Evolutionary conservation across 2,113 vertebrate species (phyloP).

Genomic region (Saguinus imperator): DNA sequence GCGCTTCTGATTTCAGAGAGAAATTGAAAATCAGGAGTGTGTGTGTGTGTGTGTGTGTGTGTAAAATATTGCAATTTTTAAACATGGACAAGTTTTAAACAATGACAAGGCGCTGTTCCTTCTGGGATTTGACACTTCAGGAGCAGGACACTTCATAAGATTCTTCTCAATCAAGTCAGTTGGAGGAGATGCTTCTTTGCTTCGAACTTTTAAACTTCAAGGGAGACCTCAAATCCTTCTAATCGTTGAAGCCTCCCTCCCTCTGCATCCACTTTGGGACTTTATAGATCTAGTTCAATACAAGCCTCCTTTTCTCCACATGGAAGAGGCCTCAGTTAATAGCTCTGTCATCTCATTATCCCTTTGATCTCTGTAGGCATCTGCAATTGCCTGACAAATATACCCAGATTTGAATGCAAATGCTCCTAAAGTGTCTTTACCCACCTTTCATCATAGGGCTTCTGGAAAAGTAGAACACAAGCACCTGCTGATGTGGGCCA

Average conservation of each 20-base stretch:
- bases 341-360: not conserved
- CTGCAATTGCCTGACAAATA: not conserved
- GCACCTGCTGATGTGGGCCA: not conserved
- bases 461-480: not conserved
- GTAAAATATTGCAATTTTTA: not conserved
- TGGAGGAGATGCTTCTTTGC: not conserved
- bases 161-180: not conserved
- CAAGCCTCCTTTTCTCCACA: not conserved
- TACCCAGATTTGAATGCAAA: not conserved
- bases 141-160: not conserved
- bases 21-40: not conserved
- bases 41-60: not conserved
- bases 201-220: constrained; percentile 19
- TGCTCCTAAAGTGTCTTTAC: not conserved
- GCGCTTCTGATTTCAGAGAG: not conserved
- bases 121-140: not conserved
- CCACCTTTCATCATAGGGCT: not conserved
- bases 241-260: not conserved
- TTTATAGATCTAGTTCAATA: constrained; percentile 27
- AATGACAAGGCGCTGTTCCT: not conserved
- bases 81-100: not conserved
- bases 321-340: not conserved
- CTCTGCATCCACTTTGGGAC: not conserved
- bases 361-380: not conserved
- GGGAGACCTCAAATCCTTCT: not conserved